These are phyloP conservation scores for Pinna nobilis DNA, from an alignment of 1,140 invertebrate genomes.

Conservation along the genomic window DNA sequence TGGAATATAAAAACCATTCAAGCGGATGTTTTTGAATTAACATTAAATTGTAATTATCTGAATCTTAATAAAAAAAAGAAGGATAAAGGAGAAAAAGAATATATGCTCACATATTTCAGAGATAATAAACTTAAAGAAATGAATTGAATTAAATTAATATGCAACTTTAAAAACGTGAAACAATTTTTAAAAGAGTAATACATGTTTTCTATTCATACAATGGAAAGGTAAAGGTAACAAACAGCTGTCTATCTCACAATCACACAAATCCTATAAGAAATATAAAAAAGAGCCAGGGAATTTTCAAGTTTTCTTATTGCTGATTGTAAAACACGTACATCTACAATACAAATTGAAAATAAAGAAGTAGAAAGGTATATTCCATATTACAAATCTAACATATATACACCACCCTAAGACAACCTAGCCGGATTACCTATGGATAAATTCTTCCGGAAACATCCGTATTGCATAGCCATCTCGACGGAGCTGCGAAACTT, in stretches of 20 bases:
- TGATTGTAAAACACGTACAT: no score
- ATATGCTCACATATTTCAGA: no score
- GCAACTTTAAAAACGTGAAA: not conserved
- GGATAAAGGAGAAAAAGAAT: not conserved
- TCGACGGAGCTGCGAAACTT: conserved; percentile 11
- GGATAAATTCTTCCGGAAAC: conserved; percentile 13
- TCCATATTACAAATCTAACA: no score
- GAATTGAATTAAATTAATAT: no score
- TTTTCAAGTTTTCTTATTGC: no score
- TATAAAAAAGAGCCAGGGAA: no score
- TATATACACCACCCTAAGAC: no score
- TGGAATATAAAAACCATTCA: not conserved
- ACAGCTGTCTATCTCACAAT: not conserved
- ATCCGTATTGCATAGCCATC: conserved; percentile 17
- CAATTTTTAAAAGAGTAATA: not conserved
- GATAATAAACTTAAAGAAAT: no score
- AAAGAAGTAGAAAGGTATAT: no score
- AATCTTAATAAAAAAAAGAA: not conserved
- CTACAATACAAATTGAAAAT: no score
- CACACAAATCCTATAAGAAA: no score
- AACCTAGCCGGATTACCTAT: not conserved
- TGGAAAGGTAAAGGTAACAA: not conserved
- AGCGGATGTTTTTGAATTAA: not conserved
- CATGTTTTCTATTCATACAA: not conserved
- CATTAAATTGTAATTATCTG: not conserved